A percentile compares a stretch with the other conserved stretches of the same genome.
Evolutionary conservation across 2,797 vertebrate species (phyloP).

Genomic region (Gorsachius magnificus): DNA sequence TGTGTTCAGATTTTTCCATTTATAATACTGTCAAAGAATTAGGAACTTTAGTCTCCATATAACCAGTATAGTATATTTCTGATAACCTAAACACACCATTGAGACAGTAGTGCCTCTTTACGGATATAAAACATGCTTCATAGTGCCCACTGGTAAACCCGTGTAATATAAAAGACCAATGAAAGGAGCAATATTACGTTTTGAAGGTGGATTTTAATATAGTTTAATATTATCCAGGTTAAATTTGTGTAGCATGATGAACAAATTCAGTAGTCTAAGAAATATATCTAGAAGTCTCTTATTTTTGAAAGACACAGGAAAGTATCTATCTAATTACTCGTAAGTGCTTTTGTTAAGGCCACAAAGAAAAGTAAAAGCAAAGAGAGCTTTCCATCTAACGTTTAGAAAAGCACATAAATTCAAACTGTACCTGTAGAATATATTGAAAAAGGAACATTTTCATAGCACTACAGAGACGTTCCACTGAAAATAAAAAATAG

Average conservation of each 20-base stretch:
- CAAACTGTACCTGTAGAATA: neutral
- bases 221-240: slow-evolving; percentile 18
- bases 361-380: slow-evolving; percentile 7
- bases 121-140: neutral
- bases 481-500: neutral
- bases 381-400: neutral
- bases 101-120: neutral
- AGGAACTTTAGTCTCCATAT: neutral
- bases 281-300: neutral
- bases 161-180: neutral
- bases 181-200: neutral
- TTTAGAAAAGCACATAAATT: neutral
- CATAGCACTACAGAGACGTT: neutral
- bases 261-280: neutral
- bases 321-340: neutral
- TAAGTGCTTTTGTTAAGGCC: slow-evolving; percentile 39
- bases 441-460: neutral
- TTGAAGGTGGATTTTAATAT: slow-evolving; percentile 55
- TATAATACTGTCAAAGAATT: neutral
- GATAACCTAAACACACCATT: neutral
- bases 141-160: neutral
- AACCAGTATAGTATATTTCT: neutral
- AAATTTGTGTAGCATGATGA: slow-evolving; percentile 10
- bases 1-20: neutral
- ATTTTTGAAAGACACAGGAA: neutral